Conservation (phyloP, 2,888 invertebrate species). For the Gibbula magus region DNA sequence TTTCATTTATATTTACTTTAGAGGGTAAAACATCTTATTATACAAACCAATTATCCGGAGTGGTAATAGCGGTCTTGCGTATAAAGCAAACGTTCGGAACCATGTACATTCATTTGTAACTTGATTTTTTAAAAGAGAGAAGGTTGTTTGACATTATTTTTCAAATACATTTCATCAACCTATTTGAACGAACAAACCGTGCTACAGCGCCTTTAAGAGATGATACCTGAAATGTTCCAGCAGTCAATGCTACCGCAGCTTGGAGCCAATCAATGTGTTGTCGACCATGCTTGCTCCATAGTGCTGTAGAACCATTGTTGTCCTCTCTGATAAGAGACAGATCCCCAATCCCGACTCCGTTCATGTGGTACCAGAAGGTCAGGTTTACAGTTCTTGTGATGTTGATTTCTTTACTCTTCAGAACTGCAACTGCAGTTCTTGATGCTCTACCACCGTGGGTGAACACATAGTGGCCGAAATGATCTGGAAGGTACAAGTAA, state of each 20-base stretch:
- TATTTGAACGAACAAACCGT: too few species aligned
- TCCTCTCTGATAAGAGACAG: neutral
- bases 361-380: slow-evolving; percentile 6
- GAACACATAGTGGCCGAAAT: neutral
- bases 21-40: too few species aligned
- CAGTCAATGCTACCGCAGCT: neutral
- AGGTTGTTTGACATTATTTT: too few species aligned
- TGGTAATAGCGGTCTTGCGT: too few species aligned
- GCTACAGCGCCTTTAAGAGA: too few species aligned
- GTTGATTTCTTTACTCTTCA: neutral
- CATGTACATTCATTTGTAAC: too few species aligned
- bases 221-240: neutral
- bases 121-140: too few species aligned
- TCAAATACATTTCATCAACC: too few species aligned
- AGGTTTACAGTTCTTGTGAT: neutral
- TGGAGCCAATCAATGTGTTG: neutral
- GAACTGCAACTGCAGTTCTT: neutral
- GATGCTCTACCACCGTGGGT: neutral
- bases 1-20: too few species aligned
- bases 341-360: neutral
- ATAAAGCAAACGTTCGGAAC: too few species aligned
- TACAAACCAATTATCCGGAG: too few species aligned
- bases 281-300: neutral
- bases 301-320: neutral
- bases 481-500: neutral